Conservation (phyloP, 2,888 invertebrate species). For the Hoplodrina ambigua region DNA sequence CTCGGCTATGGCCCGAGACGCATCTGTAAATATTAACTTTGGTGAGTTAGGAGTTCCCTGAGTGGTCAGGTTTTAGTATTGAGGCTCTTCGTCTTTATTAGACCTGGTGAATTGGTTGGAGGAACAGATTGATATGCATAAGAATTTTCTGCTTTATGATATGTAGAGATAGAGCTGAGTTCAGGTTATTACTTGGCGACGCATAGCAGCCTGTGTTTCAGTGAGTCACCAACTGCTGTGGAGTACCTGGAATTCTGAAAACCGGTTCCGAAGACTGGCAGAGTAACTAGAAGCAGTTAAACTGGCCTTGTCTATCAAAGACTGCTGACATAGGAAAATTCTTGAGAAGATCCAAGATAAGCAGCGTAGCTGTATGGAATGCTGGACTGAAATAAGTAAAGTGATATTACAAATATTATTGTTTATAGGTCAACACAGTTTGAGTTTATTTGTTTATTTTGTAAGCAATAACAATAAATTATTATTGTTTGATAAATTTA, state of each 20-base stretch:
- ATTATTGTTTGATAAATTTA: conserved; percentile 12
- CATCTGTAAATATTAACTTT: conserved; percentile 61
- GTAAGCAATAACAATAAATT: conserved; percentile 4
- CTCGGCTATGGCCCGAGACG: conserved; percentile 42
- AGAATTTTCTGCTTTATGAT: neutral
- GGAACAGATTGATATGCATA: conserved; percentile 1
- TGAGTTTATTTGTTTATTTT: conserved; percentile 7
- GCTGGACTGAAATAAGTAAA: neutral
- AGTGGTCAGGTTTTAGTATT: conserved; percentile 42
- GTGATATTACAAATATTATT: conserved; percentile 18
- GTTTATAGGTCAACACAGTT: too few species aligned
- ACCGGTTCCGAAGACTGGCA: too few species aligned
- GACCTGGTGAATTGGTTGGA: neutral
- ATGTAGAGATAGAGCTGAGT: neutral
- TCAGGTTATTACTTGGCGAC: too few species aligned
- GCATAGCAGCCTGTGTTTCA: too few species aligned
- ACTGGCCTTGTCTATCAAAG: too few species aligned
- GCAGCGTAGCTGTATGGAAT: too few species aligned
- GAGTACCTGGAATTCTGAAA: too few species aligned
- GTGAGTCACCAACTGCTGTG: too few species aligned
- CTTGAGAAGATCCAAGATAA: too few species aligned
- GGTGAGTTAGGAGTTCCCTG: conserved; percentile 45
- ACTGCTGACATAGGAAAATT: too few species aligned
- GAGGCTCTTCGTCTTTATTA: conserved; percentile 44
- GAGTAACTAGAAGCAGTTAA: too few species aligned